Percentiles rank a stretch among this genome's conserved stretches.
These are phyloP conservation scores for Anarrhichthys ocellatus DNA, from an alignment of 2,113 vertebrate genomes.

Conservation along the genomic window DNA sequence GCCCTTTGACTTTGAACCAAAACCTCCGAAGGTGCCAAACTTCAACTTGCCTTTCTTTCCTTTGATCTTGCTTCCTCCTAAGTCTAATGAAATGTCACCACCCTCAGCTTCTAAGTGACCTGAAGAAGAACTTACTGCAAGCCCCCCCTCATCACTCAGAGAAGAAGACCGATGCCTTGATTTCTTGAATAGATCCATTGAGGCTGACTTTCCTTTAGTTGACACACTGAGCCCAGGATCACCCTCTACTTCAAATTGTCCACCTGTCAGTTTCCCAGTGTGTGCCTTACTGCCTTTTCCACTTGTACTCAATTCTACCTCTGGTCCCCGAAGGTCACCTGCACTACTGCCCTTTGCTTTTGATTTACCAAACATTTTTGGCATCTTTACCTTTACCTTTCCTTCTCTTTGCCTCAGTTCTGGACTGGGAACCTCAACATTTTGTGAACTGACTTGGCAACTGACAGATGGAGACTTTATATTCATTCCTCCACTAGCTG, in stretches of 20 bases:
- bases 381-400: conserved; percentile 92
- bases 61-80: conserved; percentile 79
- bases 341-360: conserved; percentile 86
- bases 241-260: conserved; percentile 73
- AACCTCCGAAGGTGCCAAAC: conserved; percentile 95
- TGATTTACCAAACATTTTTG: conserved; percentile 91
- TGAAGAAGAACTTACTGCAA: conserved; percentile 81
- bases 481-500: conserved; percentile 57
- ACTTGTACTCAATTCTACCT: conserved; percentile 73
- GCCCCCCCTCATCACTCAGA: conserved; percentile 87
- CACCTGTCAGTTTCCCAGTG: conserved; percentile 76
- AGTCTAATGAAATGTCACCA: conserved; percentile 83
- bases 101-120: conserved; percentile 84
- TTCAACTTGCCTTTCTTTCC: conserved; percentile 89
- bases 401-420: conserved; percentile 83
- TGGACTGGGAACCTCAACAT: conserved; percentile 80
- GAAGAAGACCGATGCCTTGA: conserved; percentile 88
- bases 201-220: conserved; percentile 86
- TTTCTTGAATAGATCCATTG: conserved; percentile 90
- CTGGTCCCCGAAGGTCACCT: conserved; percentile 76
- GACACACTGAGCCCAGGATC: conserved; percentile 75
- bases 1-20: conserved; percentile 92
- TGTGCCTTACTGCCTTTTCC: conserved; percentile 85
- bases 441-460: conserved; percentile 58
- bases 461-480: conserved; percentile 62